These are phyloP conservation scores for Cryptops parisi DNA, from an alignment of 2,888 invertebrate genomes.

Conservation along the genomic window DNA sequence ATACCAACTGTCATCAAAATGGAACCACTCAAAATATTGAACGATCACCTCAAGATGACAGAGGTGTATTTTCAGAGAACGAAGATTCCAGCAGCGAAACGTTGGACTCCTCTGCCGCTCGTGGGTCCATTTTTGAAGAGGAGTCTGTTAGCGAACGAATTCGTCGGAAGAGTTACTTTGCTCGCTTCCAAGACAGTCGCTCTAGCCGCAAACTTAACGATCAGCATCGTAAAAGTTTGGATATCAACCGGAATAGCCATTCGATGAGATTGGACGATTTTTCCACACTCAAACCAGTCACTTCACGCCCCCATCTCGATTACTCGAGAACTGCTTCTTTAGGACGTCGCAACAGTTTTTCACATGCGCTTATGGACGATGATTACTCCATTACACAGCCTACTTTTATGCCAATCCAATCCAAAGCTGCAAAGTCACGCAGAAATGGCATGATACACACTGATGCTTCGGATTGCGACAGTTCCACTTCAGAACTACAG, in stretches of 20 bases:
- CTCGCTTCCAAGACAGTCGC: constrained; percentile 59
- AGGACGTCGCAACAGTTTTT: background rate
- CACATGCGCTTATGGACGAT: background rate
- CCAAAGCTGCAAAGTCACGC: background rate
- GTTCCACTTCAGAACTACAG: too few species aligned
- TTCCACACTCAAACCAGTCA: too few species aligned
- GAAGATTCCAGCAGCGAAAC: constrained; percentile 46
- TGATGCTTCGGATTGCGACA: background rate
- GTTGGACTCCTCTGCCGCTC: constrained; percentile 10
- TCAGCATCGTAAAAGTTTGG: background rate
- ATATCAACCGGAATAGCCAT: background rate
- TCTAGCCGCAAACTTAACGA: background rate
- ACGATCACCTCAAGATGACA: background rate
- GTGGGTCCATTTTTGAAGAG: constrained; percentile 27
- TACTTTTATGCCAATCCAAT: background rate
- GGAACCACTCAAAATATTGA: too few species aligned
- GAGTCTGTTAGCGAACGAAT: constrained; percentile 76
- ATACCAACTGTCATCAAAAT: background rate
- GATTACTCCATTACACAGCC: background rate
- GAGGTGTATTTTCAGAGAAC: background rate
- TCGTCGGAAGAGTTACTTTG: constrained; percentile 73
- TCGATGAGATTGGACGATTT: background rate
- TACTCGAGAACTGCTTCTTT: too few species aligned
- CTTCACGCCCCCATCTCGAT: background rate
- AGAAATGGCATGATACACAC: background rate